Evolutionary conservation across 2,113 vertebrate species (phyloP).

Genomic region (Mus pahari): DNA sequence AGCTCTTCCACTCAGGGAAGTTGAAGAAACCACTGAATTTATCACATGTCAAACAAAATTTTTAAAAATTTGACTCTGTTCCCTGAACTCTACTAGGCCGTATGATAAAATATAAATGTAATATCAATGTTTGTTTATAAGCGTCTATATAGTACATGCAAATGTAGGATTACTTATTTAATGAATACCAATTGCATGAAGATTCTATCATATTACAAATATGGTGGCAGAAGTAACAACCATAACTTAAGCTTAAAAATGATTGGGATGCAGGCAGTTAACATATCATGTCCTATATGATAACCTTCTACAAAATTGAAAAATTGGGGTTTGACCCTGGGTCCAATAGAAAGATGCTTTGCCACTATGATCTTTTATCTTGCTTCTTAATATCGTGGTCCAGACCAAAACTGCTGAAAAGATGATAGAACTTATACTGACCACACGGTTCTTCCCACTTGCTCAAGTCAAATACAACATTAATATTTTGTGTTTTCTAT

Average conservation of each 20-base stretch:
- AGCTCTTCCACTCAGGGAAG: background rate
- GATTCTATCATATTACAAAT: background rate
- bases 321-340: background rate
- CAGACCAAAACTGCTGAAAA: background rate
- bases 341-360: background rate
- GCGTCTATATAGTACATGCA: background rate
- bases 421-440: background rate
- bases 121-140: background rate
- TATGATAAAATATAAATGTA: conserved; percentile 13
- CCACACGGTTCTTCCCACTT: background rate
- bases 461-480: background rate
- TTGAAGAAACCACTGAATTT: background rate
- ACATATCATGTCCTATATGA: background rate
- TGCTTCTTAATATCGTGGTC: background rate
- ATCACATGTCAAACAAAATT: background rate
- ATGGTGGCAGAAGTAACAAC: background rate
- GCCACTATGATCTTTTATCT: background rate
- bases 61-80: background rate
- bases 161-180: background rate
- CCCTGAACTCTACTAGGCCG: background rate
- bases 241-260: background rate
- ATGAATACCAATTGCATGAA: background rate
- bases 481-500: background rate
- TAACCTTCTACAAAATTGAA: conserved; percentile 5
- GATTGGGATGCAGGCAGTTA: background rate